phyloP scores from a whole-genome alignment of 2,113 vertebrate species.

The Chlamydotis undulata region DNA sequence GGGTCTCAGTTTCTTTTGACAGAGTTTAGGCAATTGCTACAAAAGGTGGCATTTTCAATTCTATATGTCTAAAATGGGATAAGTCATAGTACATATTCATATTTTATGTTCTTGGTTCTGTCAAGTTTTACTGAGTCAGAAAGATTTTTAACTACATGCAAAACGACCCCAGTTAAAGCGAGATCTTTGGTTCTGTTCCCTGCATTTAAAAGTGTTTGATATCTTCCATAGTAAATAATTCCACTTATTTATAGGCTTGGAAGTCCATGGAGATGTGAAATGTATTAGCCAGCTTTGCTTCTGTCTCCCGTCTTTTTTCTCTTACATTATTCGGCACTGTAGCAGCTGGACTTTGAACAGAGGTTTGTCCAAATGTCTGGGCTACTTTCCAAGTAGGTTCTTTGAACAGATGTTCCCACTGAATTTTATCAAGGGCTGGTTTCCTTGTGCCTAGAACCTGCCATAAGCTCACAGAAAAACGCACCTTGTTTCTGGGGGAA shows the following conservation, averaged over 20 bases:
- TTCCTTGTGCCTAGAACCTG: conserved; percentile 13
- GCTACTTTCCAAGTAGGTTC: conserved; percentile 41
- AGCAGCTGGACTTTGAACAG: not conserved
- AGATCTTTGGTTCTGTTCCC: not conserved
- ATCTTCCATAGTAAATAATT: not conserved
- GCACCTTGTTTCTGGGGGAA: not conserved
- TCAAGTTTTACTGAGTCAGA: not conserved
- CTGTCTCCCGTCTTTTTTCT: not conserved
- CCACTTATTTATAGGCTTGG: not conserved
- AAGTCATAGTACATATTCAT: not conserved
- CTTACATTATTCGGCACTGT: not conserved
- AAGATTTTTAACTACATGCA: not conserved
- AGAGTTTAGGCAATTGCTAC: not conserved
- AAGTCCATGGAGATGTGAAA: not conserved
- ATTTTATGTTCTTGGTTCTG: not conserved
- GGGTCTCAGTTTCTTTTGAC: not conserved
- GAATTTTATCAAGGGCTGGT: not conserved
- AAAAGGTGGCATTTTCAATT: not conserved
- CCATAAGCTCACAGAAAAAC: not conserved
- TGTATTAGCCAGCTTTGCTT: not conserved
- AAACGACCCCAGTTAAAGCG: not conserved
- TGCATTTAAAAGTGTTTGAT: not conserved
- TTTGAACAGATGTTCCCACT: conserved; percentile 30
- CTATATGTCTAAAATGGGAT: not conserved
- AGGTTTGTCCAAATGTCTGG: not conserved